These are phyloP conservation scores for Todiramphus saurophagus DNA, from an alignment of 2,113 vertebrate genomes.

Conservation along the genomic window DNA sequence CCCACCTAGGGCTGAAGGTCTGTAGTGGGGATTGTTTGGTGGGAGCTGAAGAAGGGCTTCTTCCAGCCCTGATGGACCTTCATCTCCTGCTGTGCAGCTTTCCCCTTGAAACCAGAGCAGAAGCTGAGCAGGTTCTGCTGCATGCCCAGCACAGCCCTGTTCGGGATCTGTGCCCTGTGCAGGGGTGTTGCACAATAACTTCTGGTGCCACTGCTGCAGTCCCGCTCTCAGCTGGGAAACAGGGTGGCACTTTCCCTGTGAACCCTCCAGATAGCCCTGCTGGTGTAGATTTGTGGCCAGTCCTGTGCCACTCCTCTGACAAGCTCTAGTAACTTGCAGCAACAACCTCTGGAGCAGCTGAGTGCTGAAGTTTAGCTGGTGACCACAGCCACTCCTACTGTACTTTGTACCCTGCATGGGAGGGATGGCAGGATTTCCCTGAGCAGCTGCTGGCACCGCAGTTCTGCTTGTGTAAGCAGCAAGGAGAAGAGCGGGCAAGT, in stretches of 20 bases:
- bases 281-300: not conserved
- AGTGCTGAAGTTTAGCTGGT: not conserved
- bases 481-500: not conserved
- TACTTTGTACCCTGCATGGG: not conserved
- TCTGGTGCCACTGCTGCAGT: not conserved
- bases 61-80: not conserved
- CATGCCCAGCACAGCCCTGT: not conserved
- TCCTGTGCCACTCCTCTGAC: not conserved
- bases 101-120: not conserved
- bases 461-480: not conserved
- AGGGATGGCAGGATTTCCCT: not conserved
- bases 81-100: not conserved
- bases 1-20: fast-evolving
- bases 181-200: not conserved
- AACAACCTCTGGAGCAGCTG: not conserved
- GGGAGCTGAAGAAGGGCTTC: not conserved
- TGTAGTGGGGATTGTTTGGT: fast-evolving
- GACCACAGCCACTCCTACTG: not conserved
- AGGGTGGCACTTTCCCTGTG: not conserved
- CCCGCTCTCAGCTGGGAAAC: not conserved
- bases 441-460: not conserved
- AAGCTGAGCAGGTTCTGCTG: not conserved
- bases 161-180: not conserved
- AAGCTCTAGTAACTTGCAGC: not conserved
- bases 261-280: not conserved